Evolutionary conservation across 2,113 vertebrate genomes (phyloP).

Genomic region (Lethenteron reissneri): DNA sequence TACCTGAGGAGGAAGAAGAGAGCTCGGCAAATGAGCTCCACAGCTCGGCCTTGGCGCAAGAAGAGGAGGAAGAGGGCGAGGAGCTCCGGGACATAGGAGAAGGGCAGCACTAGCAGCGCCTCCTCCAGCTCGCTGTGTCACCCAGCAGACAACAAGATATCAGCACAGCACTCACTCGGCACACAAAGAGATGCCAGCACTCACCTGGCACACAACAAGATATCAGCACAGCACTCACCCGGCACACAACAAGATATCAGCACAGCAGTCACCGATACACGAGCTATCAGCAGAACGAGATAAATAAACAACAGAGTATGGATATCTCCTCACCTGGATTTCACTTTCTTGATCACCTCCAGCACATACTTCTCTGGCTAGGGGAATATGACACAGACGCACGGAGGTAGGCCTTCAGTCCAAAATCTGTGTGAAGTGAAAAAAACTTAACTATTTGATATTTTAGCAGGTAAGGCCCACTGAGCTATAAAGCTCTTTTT

Average conservation of each 20-base stretch:
- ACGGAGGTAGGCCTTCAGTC: not conserved
- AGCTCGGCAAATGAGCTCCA: slow-evolving; percentile 71
- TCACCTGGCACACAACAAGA: not conserved
- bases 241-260: not conserved
- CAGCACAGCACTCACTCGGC: not conserved
- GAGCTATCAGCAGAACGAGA: not conserved
- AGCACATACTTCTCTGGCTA: slow-evolving; percentile 57
- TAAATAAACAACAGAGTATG: not conserved
- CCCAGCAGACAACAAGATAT: not conserved
- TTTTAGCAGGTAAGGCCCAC: too few species aligned
- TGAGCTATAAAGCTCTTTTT: too few species aligned
- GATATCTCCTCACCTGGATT: slow-evolving; percentile 45
- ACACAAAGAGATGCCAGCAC: too few species aligned
- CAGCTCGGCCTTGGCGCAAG: slow-evolving; percentile 38
- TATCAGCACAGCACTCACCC: not conserved
- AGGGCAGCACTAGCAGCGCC: slow-evolving; percentile 70
- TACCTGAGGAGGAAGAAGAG: slow-evolving; percentile 86
- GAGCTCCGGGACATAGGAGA: slow-evolving; percentile 60
- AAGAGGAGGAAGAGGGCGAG: slow-evolving; percentile 49
- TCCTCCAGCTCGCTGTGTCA: slow-evolving; percentile 61
- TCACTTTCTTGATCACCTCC: slow-evolving; percentile 70
- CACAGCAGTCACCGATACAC: not conserved
- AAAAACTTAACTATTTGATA: too few species aligned
- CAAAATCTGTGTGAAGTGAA: too few species aligned
- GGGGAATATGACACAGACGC: slow-evolving; percentile 13